Conservation (phyloP, 1,140 invertebrate genomes). For the Oncopodura yosiiana region DNA sequence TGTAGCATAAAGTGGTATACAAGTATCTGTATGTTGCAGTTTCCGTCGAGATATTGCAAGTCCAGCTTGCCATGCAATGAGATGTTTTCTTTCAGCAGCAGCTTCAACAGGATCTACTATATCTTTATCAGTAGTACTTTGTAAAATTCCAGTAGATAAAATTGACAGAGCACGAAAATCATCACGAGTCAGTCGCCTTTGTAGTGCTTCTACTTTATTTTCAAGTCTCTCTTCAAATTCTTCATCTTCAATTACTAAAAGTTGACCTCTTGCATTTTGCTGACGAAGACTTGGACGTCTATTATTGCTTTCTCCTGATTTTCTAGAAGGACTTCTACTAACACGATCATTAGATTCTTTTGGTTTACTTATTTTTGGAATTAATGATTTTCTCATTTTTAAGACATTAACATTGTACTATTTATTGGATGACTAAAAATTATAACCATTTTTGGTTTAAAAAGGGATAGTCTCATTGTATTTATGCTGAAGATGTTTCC, state of each 20-base stretch:
- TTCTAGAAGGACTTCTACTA: too few species aligned
- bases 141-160: not conserved
- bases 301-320: too few species aligned
- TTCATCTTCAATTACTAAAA: not conserved
- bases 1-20: not conserved
- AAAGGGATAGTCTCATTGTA: too few species aligned
- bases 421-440: too few species aligned
- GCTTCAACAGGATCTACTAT: not conserved
- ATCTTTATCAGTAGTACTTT: not conserved
- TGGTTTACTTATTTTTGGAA: too few species aligned
- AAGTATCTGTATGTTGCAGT: not conserved
- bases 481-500: too few species aligned
- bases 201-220: not conserved
- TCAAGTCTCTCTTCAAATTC: not conserved
- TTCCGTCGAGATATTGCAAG: not conserved
- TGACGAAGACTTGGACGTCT: too few species aligned
- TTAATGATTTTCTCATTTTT: too few species aligned
- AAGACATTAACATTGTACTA: too few species aligned
- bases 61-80: not conserved
- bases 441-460: too few species aligned
- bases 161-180: not conserved
- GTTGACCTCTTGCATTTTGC: too few species aligned
- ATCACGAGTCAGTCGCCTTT: not conserved
- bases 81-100: not conserved
- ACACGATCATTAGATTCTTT: too few species aligned